Percentiles rank a stretch among this genome's conserved stretches.
phyloP scores from a whole-genome alignment of 2,113 vertebrate genomes.

The Pungitius pungitius region DNA sequence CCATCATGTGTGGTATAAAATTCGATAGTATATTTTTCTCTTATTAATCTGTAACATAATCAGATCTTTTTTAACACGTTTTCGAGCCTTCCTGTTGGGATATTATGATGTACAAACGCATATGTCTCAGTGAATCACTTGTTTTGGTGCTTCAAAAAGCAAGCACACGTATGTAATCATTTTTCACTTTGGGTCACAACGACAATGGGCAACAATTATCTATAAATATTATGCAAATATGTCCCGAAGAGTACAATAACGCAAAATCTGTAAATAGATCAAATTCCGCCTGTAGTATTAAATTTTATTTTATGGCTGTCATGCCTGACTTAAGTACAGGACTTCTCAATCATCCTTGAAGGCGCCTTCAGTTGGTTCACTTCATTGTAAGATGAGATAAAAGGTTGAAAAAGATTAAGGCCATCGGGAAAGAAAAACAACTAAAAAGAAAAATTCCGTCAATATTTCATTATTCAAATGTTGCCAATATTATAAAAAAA shows the following conservation, averaged over 20 bases:
- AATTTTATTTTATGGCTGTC: background rate
- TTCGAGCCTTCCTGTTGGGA: background rate
- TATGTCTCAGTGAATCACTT: background rate
- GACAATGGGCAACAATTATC: background rate
- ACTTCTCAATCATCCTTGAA: slow-evolving; percentile 16
- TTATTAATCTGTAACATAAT: slow-evolving; percentile 5
- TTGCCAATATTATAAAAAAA: background rate
- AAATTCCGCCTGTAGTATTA: background rate
- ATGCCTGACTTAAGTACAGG: slow-evolving; percentile 5
- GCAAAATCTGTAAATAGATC: background rate
- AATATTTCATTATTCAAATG: slow-evolving; percentile 20
- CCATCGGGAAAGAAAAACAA: background rate
- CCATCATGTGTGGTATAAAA: slow-evolving; percentile 5
- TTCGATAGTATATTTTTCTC: slow-evolving; percentile 49
- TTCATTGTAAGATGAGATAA: background rate
- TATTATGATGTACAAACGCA: slow-evolving; percentile 4
- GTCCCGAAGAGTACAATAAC: slow-evolving; percentile 2
- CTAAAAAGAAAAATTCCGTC: background rate
- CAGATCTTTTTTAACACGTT: background rate
- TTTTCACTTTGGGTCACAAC: background rate
- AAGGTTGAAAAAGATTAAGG: background rate
- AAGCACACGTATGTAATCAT: background rate
- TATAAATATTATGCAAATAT: background rate
- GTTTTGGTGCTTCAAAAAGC: background rate
- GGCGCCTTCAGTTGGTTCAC: background rate